Evolutionary conservation across 2,888 invertebrate species (phyloP).

Genomic region (Eurois occulta): DNA sequence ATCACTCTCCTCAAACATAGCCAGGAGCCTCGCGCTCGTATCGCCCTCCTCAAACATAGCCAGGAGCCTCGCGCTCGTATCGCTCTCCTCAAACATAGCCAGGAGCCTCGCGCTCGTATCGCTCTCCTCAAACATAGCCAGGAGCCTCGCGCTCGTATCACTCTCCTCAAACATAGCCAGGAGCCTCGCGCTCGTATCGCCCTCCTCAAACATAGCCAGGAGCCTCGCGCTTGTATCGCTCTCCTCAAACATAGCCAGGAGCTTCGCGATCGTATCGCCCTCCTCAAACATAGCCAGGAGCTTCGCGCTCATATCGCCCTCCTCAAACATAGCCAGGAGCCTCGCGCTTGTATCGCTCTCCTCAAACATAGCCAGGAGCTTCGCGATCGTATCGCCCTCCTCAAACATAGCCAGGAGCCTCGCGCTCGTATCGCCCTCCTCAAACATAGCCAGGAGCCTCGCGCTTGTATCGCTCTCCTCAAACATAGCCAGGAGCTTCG

Average conservation of each 20-base stretch:
- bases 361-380: no score
- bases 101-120: no score
- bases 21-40: neutral
- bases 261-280: no score
- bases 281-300: neutral
- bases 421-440: no score
- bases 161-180: neutral
- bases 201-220: neutral
- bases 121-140: neutral
- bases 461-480: neutral
- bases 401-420: neutral
- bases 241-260: neutral
- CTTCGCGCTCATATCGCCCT: no score
- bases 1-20: neutral
- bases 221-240: no score
- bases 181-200: no score
- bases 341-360: no score
- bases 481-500: no score
- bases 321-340: neutral
- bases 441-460: neutral
- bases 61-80: no score
- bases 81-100: neutral
- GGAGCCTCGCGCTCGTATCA: no score
- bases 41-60: neutral
- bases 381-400: no score